A percentile compares a stretch with the other conserved stretches of the same genome.
Evolutionary conservation across 2,888 invertebrate species (phyloP).

Genomic region (Agonopterix alstromeriana): DNA sequence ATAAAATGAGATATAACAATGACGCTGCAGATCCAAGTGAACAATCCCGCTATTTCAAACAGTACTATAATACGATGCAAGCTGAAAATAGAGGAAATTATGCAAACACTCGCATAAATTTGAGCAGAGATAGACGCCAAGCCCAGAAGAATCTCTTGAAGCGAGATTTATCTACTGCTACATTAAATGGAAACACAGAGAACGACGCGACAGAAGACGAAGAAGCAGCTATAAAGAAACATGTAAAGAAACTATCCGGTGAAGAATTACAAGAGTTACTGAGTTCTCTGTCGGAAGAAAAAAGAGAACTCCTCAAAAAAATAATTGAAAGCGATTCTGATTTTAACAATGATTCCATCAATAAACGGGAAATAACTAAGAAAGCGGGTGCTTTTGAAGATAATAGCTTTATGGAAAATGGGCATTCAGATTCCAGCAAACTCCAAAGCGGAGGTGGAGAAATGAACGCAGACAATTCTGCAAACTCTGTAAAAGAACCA

Average conservation of each 20-base stretch:
- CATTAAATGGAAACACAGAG: constrained; percentile 11
- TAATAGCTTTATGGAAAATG: constrained; percentile 38
- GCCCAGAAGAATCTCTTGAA: background rate
- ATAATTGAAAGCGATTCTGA: constrained; percentile 43
- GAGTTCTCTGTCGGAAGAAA: constrained; percentile 54
- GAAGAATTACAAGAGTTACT: constrained; percentile 56
- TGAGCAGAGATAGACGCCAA: constrained; percentile 44
- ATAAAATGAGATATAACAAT: constrained; percentile 28
- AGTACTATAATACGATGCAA: constrained; percentile 32
- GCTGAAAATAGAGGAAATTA: constrained; percentile 30
- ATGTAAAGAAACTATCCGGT: constrained; percentile 53
- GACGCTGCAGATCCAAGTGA: constrained; percentile 24
- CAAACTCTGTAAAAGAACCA: constrained; percentile 22
- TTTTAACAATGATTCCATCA: constrained; percentile 24
- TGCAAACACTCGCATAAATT: constrained; percentile 24
- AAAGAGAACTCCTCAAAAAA: constrained; percentile 51
- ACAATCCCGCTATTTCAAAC: constrained; percentile 27
- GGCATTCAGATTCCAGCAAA: constrained; percentile 48
- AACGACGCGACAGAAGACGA: constrained; percentile 37
- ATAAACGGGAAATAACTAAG: constrained; percentile 65
- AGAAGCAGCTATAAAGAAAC: constrained; percentile 54
- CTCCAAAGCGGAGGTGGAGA: constrained; percentile 38
- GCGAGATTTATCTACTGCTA: background rate
- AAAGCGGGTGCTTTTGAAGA: constrained; percentile 59
- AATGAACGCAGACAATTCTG: constrained; percentile 21